Percentiles rank a stretch among this genome's conserved stretches.
phyloP scores from a whole-genome alignment of 2,888 invertebrate species.

The Nomada ferruginata region DNA sequence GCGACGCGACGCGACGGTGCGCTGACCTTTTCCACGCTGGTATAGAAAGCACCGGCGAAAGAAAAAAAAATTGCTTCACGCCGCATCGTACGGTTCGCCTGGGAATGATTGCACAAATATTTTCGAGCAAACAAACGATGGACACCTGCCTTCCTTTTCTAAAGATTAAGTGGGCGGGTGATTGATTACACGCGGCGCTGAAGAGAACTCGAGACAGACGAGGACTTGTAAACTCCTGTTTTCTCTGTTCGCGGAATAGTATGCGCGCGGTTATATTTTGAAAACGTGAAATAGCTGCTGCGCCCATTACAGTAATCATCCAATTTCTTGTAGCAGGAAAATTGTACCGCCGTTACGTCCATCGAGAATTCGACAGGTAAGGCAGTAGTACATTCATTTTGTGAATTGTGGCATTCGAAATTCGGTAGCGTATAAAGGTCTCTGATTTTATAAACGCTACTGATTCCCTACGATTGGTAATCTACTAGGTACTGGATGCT shows the following conservation, averaged over 20 bases:
- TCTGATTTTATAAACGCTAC: not conserved
- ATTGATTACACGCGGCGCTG: not conserved
- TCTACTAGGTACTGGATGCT: slow-evolving; percentile 21
- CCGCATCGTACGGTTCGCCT: not conserved
- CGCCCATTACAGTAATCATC: too few relatives aligned
- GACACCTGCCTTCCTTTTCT: too few relatives aligned
- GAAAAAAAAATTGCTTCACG: slow-evolving; percentile 35
- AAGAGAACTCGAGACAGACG: not conserved
- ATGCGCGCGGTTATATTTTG: too few relatives aligned
- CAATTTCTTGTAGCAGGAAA: too few relatives aligned
- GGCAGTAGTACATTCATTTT: too few relatives aligned
- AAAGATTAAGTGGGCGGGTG: too few relatives aligned
- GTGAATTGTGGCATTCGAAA: too few relatives aligned
- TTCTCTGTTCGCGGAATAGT: not conserved
- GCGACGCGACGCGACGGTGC: slow-evolving; percentile 51
- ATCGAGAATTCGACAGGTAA: too few relatives aligned
- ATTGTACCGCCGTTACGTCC: too few relatives aligned
- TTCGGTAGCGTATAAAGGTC: not conserved
- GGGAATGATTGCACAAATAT: not conserved
- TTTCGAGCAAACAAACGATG: not conserved
- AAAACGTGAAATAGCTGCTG: too few relatives aligned
- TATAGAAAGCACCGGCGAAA: slow-evolving; percentile 38
- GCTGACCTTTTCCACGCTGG: slow-evolving; percentile 67
- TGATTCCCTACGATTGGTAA: slow-evolving; percentile 22
- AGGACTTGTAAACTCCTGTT: not conserved